Base-by-base conservation (phyloP, 2,113 vertebrate genomes). In the Epinephelus cyanopodus region DNA sequence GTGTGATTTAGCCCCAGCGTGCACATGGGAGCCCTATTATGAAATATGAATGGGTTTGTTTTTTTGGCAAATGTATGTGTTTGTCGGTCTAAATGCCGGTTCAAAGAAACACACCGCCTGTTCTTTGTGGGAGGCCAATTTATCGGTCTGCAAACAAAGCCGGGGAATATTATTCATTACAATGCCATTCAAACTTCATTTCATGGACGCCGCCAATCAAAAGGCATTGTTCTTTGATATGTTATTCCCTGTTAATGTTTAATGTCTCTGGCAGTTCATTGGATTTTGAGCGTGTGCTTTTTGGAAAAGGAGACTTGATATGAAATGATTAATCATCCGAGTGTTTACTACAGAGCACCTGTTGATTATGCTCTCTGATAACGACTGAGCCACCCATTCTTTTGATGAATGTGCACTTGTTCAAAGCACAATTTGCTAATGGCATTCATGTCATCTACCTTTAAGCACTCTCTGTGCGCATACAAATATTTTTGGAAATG, bases 21-120 rank as follows among this genome's bases (percentile, higher is more conserved):
- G 92, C 85, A 91, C 83, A 88, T 83, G 81, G 85, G 86, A 91
- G 86, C 70, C 56, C 77, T 74, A 76, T 88, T 88, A 87, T 92
- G 81, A 94, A 92, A 93, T 90, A 92, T 93, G 90, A 93, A 94
- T 91, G 75, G 73, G 37, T 67, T 71, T 45, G 71, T 62, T 88
- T 90, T 85, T 90, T 87, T 73, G 79, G 74, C 82, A 88, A 93
- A 92, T 91, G 79, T 92, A 93, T 91, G 88, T 82, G 90, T 93
- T 94, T 90, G 92, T 89, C 82, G 70, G 50, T 83, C 81, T 88
- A 88, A 92, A 91, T 48, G 77, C 52, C 37, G 75, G 84, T 92
- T 94, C 87, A 93, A 92, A 95, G 91, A 67, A 83, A 87, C 68
- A 77, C 77, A 70, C 6, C 61, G 66, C 68, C 73, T 48, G 81